Base-by-base conservation (phyloP, 2,113 vertebrate species). In the Empidonax traillii region DNA sequence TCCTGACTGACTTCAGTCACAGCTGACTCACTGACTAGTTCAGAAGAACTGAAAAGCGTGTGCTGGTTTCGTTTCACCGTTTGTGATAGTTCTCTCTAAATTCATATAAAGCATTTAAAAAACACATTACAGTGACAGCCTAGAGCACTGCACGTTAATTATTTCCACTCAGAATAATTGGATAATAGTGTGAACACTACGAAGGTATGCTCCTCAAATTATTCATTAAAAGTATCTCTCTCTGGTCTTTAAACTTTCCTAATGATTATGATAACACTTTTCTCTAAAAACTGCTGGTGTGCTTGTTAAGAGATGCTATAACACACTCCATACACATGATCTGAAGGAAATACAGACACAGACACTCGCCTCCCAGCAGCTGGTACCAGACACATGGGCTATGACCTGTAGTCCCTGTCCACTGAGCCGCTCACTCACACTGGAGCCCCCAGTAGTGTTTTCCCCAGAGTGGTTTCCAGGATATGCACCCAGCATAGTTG, bases 131-230 rank as follows among this genome's bases (percentile, higher is more conserved):
- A 59, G 6, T 81, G 61, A 77, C 53, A 86, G 73, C 87, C 83
- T 94, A 35, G 52, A 93, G 83, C 68, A 78, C 76, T 84, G 73
- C 52, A 87, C 55, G 76, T 93, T 92, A 96, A 92, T 96, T 96
- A 89, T 92, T 97, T 95, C 73, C 65, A 47, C 73, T 74, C 35
- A 63, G 28, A 83, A 27, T 92, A 84, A 93, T 67, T 89, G 52
- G 85, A 63, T 90, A 92, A 81, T 77, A 55, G 35, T 51, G 30
- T 81, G 75, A 94, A 63, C 22, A 16, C 61, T 89, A 47, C 66
- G 52, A 90, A 83, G 20, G 21, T 56, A 77, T 56, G 53, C 23
- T 77, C 31, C 55, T 80, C 59, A 86, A 77, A 80, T 83, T 65
- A 69, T 85, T 94, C 44, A 61, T 72, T 87, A 43, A 23, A 91